Percentiles rank a stretch among this genome's conserved stretches.
Conservation (phyloP, 2,113 vertebrate genomes). For the Centrocercus urophasianus region DNA sequence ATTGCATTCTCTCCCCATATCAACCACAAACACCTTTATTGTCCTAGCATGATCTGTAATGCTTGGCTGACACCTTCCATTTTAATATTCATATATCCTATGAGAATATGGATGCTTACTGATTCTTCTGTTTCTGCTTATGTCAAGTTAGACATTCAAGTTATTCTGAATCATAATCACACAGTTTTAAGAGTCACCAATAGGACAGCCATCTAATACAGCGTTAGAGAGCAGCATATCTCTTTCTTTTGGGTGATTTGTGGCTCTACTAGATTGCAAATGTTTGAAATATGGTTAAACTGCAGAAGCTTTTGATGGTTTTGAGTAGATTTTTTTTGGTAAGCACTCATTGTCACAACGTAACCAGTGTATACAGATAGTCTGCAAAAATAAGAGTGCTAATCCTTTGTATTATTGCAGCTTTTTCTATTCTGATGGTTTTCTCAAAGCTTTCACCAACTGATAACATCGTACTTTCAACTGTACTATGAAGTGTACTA, state of each 20-base stretch:
- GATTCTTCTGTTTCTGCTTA: background rate
- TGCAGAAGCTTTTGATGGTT: background rate
- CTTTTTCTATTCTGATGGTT: background rate
- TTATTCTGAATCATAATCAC: background rate
- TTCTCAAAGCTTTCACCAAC: background rate
- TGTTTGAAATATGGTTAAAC: background rate
- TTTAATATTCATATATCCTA: background rate
- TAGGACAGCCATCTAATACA: background rate
- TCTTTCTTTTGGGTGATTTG: background rate
- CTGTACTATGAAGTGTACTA: background rate
- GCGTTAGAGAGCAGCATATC: background rate
- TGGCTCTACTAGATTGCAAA: background rate
- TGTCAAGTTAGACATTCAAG: background rate
- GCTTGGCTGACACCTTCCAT: background rate
- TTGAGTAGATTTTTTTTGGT: conserved; percentile 1
- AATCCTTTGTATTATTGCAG: background rate
- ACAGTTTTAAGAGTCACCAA: background rate
- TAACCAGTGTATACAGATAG: background rate
- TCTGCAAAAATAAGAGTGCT: background rate
- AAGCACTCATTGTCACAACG: background rate
- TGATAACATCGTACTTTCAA: background rate
- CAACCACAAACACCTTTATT: background rate
- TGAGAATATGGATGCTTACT: background rate
- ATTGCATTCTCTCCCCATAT: accelerated
- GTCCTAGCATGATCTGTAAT: background rate